Percentiles rank a stretch among this genome's conserved stretches.
These are phyloP conservation scores for Platorchestia sp. DNA, from an alignment of 1,140 invertebrate genomes.

Conservation along the genomic window DNA sequence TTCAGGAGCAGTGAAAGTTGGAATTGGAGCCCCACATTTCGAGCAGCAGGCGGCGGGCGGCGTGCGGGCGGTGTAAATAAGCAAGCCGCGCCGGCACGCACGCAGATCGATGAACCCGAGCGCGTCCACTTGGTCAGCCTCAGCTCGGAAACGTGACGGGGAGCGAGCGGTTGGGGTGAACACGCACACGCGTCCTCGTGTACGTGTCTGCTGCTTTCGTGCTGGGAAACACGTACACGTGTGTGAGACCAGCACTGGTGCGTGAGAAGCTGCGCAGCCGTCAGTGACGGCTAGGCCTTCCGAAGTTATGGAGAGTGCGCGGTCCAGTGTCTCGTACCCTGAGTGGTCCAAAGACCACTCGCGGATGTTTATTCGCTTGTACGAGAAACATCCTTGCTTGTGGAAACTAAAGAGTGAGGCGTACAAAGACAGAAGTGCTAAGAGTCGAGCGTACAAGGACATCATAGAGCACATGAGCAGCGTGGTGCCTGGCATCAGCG, in stretches of 20 bases:
- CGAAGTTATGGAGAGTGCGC: slow-evolving; percentile 34
- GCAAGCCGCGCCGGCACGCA: background rate
- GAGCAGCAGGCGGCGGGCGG: background rate
- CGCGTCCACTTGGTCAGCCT: background rate
- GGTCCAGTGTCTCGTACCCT: slow-evolving; percentile 15
- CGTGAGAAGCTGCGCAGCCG: background rate
- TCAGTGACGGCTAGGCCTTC: slow-evolving; percentile 32
- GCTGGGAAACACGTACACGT: slow-evolving; percentile 34
- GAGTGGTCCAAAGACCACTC: slow-evolving; percentile 47
- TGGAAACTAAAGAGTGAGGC: slow-evolving; percentile 23
- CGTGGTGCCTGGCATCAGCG: slow-evolving; percentile 11
- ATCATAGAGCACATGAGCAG: slow-evolving; percentile 29
- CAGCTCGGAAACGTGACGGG: slow-evolving; percentile 7
- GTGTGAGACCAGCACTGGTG: slow-evolving; percentile 33
- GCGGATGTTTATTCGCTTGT: slow-evolving; percentile 15
- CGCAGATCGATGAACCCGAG: slow-evolving; percentile 29
- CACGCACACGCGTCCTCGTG: slow-evolving; percentile 35
- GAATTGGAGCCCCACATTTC: background rate
- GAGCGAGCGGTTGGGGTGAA: background rate
- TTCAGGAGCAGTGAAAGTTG: background rate
- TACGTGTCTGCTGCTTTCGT: slow-evolving; percentile 29
- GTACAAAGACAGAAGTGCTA: slow-evolving; percentile 3
- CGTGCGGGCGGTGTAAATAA: background rate
- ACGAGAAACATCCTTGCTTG: slow-evolving; percentile 37
- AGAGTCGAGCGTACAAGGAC: slow-evolving; percentile 4